Base-by-base conservation (phyloP, 1,140 invertebrate species). In the Ericerus pela region DNA sequence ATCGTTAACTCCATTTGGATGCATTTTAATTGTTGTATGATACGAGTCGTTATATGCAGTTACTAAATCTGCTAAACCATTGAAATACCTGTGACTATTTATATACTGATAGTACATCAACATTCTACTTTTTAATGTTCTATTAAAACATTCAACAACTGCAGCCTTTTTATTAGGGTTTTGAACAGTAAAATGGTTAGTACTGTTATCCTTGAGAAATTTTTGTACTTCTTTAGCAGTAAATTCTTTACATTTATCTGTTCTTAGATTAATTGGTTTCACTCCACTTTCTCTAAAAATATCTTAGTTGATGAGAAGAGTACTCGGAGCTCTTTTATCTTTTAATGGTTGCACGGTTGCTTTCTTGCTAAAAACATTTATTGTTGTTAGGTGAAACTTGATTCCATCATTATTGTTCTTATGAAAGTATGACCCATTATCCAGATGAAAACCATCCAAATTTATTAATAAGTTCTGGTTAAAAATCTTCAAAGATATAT, bases 131-230 rank as follows among this genome's bases (percentile, higher is more conserved):
- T n/a, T n/a, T n/a, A n/a, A n/a, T n/a, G 66, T 70, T 61, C 63
- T 62, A 62, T 72, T 67, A 61, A 71, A 70, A 59, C 70, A 58
- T 62, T 71, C 70, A 47, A 68, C 63, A 29, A 73, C 54, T 31
- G 65, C 59, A 16, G 67, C 69, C 67, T 71, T 71, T 26, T 65
- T 65, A 56, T 65, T 60, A 29, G 67, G 64, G 57, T 65, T 67
- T 52, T 70, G 63, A 51, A 65, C 68, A 20, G 63, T 64, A 61
- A 65, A 68, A 59, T 63, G 65, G 59, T 66, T 63, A 47, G 68
- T 62, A 51, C 64, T 58, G 51, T 61, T 29, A 36, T 30, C 38
- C 59, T 65, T 62, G 22, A 65, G 62, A 27, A 59, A 63, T 14
- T 28, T 51, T 51, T 59, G 47, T 10, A 67, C 61, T 51, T 58